These are phyloP conservation scores for Mellivora capensis DNA, from an alignment of 2,113 vertebrate genomes.

Conservation along the genomic window DNA sequence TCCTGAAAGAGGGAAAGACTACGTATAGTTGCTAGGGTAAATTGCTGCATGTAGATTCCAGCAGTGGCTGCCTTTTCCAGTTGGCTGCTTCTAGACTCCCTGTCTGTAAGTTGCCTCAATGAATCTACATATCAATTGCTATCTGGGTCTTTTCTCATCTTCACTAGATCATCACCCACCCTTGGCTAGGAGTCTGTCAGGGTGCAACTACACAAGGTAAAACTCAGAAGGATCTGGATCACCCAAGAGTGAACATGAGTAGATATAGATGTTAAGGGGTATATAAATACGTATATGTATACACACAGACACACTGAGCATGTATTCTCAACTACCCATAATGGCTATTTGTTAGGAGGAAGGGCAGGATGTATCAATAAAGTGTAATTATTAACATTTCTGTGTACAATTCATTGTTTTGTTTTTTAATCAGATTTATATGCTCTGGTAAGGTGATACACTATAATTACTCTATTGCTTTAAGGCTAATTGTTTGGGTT, in stretches of 20 bases:
- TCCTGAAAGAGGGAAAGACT: neutral
- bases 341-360: neutral
- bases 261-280: neutral
- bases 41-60: neutral
- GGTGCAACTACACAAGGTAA: neutral
- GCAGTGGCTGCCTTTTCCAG: neutral
- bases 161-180: neutral
- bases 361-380: neutral
- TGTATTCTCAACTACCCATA: neutral
- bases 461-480: neutral
- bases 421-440: neutral
- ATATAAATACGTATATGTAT: neutral
- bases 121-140: neutral
- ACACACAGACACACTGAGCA: neutral
- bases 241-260: neutral
- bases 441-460: neutral
- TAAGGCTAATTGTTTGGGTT: slow-evolving; percentile 9
- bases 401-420: neutral
- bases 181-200: neutral
- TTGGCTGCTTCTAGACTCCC: neutral
- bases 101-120: neutral
- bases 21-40: neutral
- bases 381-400: neutral
- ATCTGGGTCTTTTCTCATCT: neutral
- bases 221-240: neutral